A percentile compares a stretch with the other conserved stretches of the same genome.
These are phyloP conservation scores for Aspidoscelis tigris DNA, from an alignment of 2,113 vertebrate species.

Conservation along the genomic window DNA sequence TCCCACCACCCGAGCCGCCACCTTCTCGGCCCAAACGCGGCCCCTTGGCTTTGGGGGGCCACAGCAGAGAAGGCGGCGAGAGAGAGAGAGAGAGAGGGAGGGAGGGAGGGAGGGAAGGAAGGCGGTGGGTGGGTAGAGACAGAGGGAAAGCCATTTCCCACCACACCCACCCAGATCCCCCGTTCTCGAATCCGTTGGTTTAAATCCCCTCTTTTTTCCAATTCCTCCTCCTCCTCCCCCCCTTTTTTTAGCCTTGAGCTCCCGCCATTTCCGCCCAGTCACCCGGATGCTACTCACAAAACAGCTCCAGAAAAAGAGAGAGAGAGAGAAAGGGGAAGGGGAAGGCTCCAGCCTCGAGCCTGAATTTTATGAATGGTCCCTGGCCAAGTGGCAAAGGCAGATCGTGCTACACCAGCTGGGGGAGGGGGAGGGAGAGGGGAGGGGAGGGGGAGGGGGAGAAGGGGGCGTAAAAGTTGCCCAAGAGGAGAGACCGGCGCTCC, in stretches of 20 bases:
- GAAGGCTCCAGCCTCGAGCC: neutral
- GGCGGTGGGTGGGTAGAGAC: too few species aligned
- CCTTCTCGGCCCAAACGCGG: neutral
- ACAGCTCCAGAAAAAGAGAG: constrained; percentile 48
- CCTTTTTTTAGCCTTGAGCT: constrained; percentile 60
- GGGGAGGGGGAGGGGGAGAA: neutral
- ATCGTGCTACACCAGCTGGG: neutral
- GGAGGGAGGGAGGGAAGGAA: too few species aligned
- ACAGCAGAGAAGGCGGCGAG: too few species aligned
- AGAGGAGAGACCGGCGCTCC: neutral
- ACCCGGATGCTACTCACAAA: constrained; percentile 76
- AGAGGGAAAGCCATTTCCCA: too few species aligned
- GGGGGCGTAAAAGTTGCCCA: constrained; percentile 44
- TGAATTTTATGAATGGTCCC: constrained; percentile 76
- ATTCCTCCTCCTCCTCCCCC: neutral
- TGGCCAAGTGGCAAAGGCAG: constrained; percentile 42
- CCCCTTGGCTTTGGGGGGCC: neutral
- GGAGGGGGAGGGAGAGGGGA: too few species aligned
- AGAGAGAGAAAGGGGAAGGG: neutral
- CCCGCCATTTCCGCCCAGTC: constrained; percentile 75
- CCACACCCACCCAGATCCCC: too few species aligned
- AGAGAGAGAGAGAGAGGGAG: too few species aligned
- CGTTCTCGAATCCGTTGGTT: too few species aligned
- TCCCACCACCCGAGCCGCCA: neutral
- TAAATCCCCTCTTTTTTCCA: neutral